Conservation (phyloP, 1,140 invertebrate genomes). For the Andricus grossulariae region DNA sequence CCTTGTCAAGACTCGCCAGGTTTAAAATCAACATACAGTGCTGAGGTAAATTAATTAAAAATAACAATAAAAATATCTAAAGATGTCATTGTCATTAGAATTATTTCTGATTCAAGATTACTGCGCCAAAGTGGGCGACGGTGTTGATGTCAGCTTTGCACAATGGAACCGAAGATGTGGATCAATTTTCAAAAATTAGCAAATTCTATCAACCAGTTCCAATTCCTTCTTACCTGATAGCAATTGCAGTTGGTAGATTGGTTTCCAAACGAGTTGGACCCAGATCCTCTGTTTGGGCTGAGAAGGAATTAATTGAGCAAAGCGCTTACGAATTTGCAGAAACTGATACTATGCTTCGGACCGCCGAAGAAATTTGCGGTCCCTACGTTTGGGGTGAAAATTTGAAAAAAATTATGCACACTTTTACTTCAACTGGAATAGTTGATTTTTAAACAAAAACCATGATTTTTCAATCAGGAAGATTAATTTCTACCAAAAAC, state of each 20-base stretch:
- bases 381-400: conserved; percentile 86
- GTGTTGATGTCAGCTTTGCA: conserved; percentile 94
- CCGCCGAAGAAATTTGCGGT: conserved; percentile 89
- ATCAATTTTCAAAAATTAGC: conserved; percentile 70
- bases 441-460: no score
- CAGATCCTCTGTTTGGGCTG: conserved; percentile 90
- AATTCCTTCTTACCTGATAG: conserved; percentile 87
- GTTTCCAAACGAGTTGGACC: conserved; percentile 87
- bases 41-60: conserved; percentile 78
- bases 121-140: conserved; percentile 84
- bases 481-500: no score
- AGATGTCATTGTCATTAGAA: background rate
- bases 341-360: conserved; percentile 88
- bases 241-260: conserved; percentile 90
- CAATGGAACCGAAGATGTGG: conserved; percentile 68
- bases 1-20: conserved; percentile 96
- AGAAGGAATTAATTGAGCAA: conserved; percentile 89
- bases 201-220: conserved; percentile 87
- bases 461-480: no score
- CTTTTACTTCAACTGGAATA: no score
- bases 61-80: background rate
- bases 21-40: conserved; percentile 92
- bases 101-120: conserved; percentile 75
- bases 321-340: conserved; percentile 93
- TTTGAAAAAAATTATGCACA: background rate